Base-by-base conservation (phyloP, 2,888 invertebrate species). In the Sepiola atlantica region DNA sequence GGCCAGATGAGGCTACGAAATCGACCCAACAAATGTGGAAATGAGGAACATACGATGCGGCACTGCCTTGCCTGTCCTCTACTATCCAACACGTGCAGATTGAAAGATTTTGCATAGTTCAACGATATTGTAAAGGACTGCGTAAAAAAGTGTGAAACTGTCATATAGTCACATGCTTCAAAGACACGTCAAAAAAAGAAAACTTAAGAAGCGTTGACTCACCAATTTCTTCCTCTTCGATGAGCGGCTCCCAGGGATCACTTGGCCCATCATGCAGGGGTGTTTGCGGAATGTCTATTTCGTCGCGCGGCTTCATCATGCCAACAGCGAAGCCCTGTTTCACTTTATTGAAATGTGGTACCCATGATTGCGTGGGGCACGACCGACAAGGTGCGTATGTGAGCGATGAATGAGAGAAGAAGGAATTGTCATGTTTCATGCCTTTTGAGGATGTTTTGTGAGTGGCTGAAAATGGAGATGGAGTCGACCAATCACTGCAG, bases 401-500 rank as follows among this genome's bases (percentile, higher is more conserved):
- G n/a, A 94, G 96, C 35, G 97, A 96, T 8, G 96, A 96, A 94
- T 96, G 95, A 0, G 97, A 96, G 94, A 96, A 96, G 35, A 96
- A 96, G 18, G 96, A 96, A n/a, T 95, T 96, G 90, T 96, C 96
- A 54, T 95, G 95, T 77, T 95, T 94, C 93, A 96, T 95, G 35
- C 95, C 96, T 61, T 95, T 95, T 57, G 93, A 94, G 55, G 90
- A 94, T 93, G 93, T 91, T 91, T 92, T 94, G 61, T 95, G 95
- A 16, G 94, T 94, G 14, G 95, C 94, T 35, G 95, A 95, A 55
- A 95, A 95, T 20, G 97, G 97, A 21, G 97, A 96, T 14, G 96
- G 96, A 57, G 96, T 95, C n/a, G 96, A 94, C 97, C 97, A 97
- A 95, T 97, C 96, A 94, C 96, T 96, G 95, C 97, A 97, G 94